Evolutionary conservation across 92 coral and sea anemone species (phyloP).

Genomic region (Anthopleura xanthogrammica): DNA sequence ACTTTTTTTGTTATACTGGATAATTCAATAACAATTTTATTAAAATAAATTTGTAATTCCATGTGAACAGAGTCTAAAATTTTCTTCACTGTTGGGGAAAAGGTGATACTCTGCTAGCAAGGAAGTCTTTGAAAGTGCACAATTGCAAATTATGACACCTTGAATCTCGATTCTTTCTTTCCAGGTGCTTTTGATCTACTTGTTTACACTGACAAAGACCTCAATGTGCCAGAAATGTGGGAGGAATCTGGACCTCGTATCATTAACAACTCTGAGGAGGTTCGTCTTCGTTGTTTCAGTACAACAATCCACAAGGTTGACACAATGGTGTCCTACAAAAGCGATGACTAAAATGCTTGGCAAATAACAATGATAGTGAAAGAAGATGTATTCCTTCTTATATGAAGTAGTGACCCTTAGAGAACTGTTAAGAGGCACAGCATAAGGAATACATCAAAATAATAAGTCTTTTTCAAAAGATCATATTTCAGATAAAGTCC

Average conservation of each 20-base stretch:
- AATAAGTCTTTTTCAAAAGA: too few relatives aligned
- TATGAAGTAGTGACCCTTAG: background rate
- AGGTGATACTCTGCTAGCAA: too few relatives aligned
- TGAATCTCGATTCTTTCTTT: background rate
- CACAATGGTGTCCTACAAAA: conserved; percentile 97
- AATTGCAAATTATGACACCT: too few relatives aligned
- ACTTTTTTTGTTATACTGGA: too few relatives aligned
- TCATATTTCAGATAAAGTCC: too few relatives aligned
- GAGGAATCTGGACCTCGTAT: conserved; percentile 98
- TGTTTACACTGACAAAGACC: conserved; percentile 89
- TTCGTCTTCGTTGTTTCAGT: conserved; percentile 87
- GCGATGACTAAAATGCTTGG: conserved; percentile 52
- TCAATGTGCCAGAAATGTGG: conserved; percentile 89
- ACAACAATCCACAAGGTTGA: conserved; percentile 93
- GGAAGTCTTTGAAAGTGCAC: too few relatives aligned
- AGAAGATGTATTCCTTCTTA: background rate
- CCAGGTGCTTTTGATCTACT: conserved; percentile 97
- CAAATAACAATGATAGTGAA: background rate
- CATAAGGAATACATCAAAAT: too few relatives aligned
- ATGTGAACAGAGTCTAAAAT: too few relatives aligned
- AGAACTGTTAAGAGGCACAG: too few relatives aligned
- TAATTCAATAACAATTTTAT: too few relatives aligned
- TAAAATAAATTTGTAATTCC: too few relatives aligned
- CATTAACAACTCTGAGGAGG: conserved; percentile 93
- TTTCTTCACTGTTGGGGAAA: too few relatives aligned